Percentiles rank a stretch among this genome's conserved stretches.
phyloP scores from a whole-genome alignment of 2,797 vertebrate species.

The Scolopax bukidnonensis region DNA sequence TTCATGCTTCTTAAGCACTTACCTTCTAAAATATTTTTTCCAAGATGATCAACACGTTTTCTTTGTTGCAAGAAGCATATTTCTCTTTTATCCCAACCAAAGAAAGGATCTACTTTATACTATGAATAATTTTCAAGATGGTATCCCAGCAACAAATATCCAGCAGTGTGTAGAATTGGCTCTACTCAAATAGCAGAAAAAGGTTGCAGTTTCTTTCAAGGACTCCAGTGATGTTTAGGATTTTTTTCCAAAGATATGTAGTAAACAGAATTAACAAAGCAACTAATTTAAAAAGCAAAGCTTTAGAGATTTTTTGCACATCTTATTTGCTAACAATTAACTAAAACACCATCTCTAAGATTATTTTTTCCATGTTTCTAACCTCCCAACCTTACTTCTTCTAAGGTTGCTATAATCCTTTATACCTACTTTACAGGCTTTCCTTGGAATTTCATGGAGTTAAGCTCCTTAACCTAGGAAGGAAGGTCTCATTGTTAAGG shows the following conservation, averaged over 20 bases:
- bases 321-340: not conserved
- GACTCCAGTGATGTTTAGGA: not conserved
- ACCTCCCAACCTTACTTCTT: not conserved
- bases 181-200: not conserved
- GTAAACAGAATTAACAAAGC: not conserved
- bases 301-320: not conserved
- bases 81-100: not conserved
- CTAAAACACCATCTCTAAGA: not conserved
- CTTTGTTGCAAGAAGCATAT: not conserved
- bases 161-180: not conserved
- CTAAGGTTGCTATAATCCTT: not conserved
- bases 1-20: not conserved
- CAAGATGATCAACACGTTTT: not conserved
- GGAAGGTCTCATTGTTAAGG: not conserved
- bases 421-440: not conserved
- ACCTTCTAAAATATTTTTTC: not conserved
- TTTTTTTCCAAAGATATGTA: not conserved
- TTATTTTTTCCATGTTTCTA: not conserved
- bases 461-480: not conserved
- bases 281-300: not conserved
- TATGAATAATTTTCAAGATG: not conserved
- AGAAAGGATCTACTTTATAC: not conserved
- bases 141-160: slow-evolving; percentile 59
- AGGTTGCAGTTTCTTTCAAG: not conserved
- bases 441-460: not conserved